Conservation (phyloP, 2,888 invertebrate genomes). For the Limnephilus marmoratus region DNA sequence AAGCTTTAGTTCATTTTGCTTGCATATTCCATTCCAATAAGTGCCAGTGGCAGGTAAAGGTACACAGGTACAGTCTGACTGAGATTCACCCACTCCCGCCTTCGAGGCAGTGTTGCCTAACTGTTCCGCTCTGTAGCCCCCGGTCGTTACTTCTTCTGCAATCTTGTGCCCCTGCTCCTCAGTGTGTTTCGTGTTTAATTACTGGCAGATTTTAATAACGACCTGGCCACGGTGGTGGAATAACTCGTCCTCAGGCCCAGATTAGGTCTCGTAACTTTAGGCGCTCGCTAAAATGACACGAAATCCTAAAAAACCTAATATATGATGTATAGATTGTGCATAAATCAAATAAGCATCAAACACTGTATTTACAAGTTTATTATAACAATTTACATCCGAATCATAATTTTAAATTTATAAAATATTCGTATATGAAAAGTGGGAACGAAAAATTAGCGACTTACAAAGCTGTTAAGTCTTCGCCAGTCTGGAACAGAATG, state of each 20-base stretch:
- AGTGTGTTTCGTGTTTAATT: conserved; percentile 15
- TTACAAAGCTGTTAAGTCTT: too few relatives aligned
- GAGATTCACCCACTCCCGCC: not conserved
- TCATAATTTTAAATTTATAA: too few relatives aligned
- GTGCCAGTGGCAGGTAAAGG: not conserved
- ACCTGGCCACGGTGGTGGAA: not conserved
- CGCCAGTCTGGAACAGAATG: too few relatives aligned
- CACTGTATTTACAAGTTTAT: too few relatives aligned
- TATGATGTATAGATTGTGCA: too few relatives aligned
- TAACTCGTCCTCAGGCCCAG: not conserved
- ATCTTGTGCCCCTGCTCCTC: conserved; percentile 13
- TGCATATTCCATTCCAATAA: not conserved
- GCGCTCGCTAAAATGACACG: too few relatives aligned
- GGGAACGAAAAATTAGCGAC: too few relatives aligned
- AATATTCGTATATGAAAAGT: too few relatives aligned
- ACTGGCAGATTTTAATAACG: conserved; percentile 13
- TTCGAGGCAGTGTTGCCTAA: conserved; percentile 19
- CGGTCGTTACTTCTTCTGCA: conserved; percentile 3
- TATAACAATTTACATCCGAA: too few relatives aligned
- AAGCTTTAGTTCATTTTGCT: not conserved
- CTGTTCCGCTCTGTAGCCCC: conserved; percentile 23
- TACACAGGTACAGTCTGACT: not conserved
- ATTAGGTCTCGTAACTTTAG: not conserved
- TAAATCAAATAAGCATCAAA: too few relatives aligned
- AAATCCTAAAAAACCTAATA: too few relatives aligned